Percentiles rank a stretch among this genome's conserved stretches.
Conservation (phyloP, 2,113 vertebrate genomes). For the Engraulis encrasicolus region DNA sequence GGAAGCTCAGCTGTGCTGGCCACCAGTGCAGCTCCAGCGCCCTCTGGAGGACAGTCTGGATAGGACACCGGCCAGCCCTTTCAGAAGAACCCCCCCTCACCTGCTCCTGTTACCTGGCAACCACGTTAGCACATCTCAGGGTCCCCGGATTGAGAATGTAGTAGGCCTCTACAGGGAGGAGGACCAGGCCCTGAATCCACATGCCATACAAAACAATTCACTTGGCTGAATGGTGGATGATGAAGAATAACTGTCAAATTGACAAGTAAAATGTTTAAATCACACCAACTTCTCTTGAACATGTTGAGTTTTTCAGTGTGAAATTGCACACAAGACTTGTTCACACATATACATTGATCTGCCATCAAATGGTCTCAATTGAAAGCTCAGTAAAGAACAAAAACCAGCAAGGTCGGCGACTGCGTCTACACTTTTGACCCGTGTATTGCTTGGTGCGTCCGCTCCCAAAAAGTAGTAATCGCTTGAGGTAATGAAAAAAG, state of each 20-base stretch:
- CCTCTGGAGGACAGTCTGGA: slow-evolving; percentile 33
- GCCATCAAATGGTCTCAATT: too few species aligned
- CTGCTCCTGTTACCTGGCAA: neutral
- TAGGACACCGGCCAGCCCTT: slow-evolving; percentile 27
- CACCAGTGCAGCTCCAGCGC: slow-evolving; percentile 12
- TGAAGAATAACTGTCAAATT: neutral
- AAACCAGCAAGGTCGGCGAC: too few species aligned
- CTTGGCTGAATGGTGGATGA: neutral
- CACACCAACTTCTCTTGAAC: too few species aligned
- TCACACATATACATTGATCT: too few species aligned
- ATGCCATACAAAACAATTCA: neutral
- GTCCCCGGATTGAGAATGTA: neutral
- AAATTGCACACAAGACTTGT: too few species aligned
- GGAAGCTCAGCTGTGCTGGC: slow-evolving; percentile 74
- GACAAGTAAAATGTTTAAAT: neutral
- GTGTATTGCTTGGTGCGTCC: too few species aligned
- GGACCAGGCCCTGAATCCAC: neutral
- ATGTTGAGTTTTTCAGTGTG: too few species aligned
- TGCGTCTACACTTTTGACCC: too few species aligned
- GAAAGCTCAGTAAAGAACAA: too few species aligned
- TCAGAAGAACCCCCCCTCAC: neutral
- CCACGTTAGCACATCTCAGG: neutral
- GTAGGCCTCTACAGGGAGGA: neutral
- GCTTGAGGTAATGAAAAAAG: too few species aligned
- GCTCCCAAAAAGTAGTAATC: too few species aligned